Percentiles rank a stretch among this genome's conserved stretches.
Evolutionary conservation across 2,113 vertebrate species (phyloP).

Genomic region (Myrmophylax atrothorax): DNA sequence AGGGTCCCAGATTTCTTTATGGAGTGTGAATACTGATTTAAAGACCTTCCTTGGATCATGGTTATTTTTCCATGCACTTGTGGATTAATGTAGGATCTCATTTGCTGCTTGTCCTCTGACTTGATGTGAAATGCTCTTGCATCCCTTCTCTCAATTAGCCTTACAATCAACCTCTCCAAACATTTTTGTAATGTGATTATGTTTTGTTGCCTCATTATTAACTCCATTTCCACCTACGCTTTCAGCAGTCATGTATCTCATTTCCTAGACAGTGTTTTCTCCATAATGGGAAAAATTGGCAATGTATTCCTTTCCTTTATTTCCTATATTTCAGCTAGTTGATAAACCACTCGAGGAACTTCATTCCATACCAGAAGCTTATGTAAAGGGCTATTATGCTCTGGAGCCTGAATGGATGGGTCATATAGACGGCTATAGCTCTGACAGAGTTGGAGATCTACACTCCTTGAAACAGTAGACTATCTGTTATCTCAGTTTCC

Average conservation of each 20-base stretch:
- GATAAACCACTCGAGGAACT: neutral
- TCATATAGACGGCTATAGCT: neutral
- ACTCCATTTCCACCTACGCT: neutral
- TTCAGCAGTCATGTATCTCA: neutral
- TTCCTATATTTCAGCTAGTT: neutral
- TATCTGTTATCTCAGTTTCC: neutral
- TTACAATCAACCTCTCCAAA: neutral
- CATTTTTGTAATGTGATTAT: neutral
- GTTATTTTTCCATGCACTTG: neutral
- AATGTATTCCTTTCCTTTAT: neutral
- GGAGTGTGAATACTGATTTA: neutral
- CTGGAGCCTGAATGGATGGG: neutral
- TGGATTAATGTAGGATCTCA: neutral
- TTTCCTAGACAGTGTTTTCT: neutral
- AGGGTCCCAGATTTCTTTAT: neutral
- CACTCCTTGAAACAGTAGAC: neutral
- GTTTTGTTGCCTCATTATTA: neutral
- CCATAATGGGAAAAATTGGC: neutral
- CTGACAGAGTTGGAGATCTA: neutral
- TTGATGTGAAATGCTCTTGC: neutral
- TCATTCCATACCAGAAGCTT: neutral
- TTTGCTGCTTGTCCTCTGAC: neutral
- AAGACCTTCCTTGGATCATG: neutral
- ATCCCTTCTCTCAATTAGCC: neutral
- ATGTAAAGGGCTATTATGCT: neutral